Base-by-base conservation (phyloP, 64 coral and sea anemone species). In the Acropora yongei region DNA sequence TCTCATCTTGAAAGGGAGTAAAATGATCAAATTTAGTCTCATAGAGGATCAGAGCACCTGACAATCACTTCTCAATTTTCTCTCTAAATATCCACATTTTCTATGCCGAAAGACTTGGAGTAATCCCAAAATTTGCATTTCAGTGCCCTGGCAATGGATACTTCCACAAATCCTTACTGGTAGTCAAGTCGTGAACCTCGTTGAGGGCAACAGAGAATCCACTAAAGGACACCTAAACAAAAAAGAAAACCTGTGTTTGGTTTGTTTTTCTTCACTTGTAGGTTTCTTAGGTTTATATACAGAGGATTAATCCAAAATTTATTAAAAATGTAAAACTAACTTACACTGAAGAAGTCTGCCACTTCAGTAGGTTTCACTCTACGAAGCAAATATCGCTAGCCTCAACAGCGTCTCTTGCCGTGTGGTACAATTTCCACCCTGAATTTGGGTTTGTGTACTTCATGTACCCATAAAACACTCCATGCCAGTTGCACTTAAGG, bases 201-300 rank as follows among this genome's bases (percentile, higher is more conserved):
- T 3, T 78, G 47, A 78, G 43, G 47, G 76, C 76, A 44, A 46
- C 76, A 78, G 76, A 46, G 18, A 78, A 78, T 9, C 76, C 76
- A 78, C 76, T 40, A 14, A 78, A 78, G 76, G 76, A 78, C 10
- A 78, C 76, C 76, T 78, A 78, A 40, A 78, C 30, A 78, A 78
- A 44, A 78, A 19, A 78, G 9, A 13, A 14, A 30, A 30, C 30
- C 30, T 30, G 30, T 30, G 30, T 30, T 30, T 30, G 30, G 30
- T 30, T 30, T 30, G 30, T 30, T 30, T 30, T 30, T 30, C 30
- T 30, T 30, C 30, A 30, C 30, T n/a, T 11, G 41, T 13, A 78
- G 17, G 47, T 49, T 13, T n/a, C 11, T 13, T 49, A 78, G 19
- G 20, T 46, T 44, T 49, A 13, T 55, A 55, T 55, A 49, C 10